These are phyloP conservation scores for Pomacea canaliculata DNA, from an alignment of 2,888 invertebrate genomes.

Conservation along the genomic window DNA sequence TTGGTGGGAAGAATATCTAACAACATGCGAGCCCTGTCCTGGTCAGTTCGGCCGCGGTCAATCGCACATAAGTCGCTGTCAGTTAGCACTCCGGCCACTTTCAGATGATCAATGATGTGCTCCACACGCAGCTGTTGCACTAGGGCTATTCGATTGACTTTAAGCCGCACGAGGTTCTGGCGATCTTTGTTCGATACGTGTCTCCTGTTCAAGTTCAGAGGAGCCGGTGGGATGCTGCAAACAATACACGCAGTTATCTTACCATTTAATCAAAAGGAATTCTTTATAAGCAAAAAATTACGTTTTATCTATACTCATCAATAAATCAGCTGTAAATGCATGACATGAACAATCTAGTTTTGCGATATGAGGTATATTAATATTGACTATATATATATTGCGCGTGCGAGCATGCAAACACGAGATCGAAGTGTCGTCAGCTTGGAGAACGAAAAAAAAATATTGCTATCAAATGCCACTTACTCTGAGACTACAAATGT, in stretches of 20 bases:
- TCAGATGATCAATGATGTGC: slow-evolving; percentile 50
- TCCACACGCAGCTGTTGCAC: slow-evolving; percentile 63
- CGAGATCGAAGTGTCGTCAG: no score
- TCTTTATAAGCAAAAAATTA: no score
- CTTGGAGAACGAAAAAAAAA: no score
- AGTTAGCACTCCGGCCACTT: slow-evolving; percentile 46
- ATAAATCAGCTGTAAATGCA: no score
- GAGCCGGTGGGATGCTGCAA: slow-evolving; percentile 7
- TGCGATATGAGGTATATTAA: no score
- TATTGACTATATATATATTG: no score
- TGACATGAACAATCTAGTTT: no score
- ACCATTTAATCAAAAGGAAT: background rate
- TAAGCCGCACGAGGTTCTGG: slow-evolving; percentile 62
- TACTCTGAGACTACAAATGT: slow-evolving; percentile 34
- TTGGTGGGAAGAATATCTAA: slow-evolving; percentile 61
- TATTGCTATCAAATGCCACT: background rate
- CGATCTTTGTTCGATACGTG: slow-evolving; percentile 45
- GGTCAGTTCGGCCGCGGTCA: slow-evolving; percentile 48
- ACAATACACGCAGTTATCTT: background rate
- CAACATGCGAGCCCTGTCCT: slow-evolving; percentile 57
- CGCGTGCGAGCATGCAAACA: no score
- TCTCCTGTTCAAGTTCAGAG: background rate
- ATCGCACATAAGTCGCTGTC: slow-evolving; percentile 52
- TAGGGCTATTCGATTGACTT: slow-evolving; percentile 62
- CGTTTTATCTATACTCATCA: no score